These are phyloP conservation scores for Dendropsophus ebraccatus DNA, from an alignment of 2,113 vertebrate species.

Conservation along the genomic window DNA sequence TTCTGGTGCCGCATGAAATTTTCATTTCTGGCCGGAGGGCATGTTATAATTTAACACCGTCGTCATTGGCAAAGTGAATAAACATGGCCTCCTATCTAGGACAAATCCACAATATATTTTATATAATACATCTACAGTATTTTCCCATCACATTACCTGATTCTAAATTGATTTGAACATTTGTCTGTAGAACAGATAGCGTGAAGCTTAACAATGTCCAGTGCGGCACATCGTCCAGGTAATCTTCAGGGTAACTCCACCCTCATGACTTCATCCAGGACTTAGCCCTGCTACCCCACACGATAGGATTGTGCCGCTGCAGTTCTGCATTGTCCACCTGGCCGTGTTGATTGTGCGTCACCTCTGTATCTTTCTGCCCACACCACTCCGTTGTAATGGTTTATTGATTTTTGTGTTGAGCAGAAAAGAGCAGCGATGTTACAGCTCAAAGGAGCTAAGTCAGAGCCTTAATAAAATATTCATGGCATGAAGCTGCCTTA, in stretches of 20 bases:
- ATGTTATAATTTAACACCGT: too few species aligned
- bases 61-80: too few species aligned
- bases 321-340: conserved; percentile 14
- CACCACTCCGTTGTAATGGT: conserved; percentile 53
- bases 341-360: conserved; percentile 24
- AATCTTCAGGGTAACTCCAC: neutral
- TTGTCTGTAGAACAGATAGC: neutral
- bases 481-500: conserved; percentile 50
- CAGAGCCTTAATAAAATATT: conserved; percentile 57
- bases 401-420: conserved; percentile 59
- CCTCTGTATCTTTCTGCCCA: conserved; percentile 46
- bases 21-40: too few species aligned
- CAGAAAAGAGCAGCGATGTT: conserved; percentile 54
- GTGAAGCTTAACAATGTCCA: neutral
- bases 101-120: too few species aligned
- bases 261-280: neutral
- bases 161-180: neutral
- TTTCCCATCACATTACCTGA: neutral
- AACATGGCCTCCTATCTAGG: too few species aligned
- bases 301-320: neutral
- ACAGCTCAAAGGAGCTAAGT: conserved; percentile 48
- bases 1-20: too few species aligned
- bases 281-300: neutral
- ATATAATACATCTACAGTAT: neutral
- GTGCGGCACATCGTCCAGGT: neutral